A percentile compares a stretch with the other conserved stretches of the same genome.
These are phyloP conservation scores for Eubasilissa regina DNA, from an alignment of 1,140 invertebrate species.

Conservation along the genomic window DNA sequence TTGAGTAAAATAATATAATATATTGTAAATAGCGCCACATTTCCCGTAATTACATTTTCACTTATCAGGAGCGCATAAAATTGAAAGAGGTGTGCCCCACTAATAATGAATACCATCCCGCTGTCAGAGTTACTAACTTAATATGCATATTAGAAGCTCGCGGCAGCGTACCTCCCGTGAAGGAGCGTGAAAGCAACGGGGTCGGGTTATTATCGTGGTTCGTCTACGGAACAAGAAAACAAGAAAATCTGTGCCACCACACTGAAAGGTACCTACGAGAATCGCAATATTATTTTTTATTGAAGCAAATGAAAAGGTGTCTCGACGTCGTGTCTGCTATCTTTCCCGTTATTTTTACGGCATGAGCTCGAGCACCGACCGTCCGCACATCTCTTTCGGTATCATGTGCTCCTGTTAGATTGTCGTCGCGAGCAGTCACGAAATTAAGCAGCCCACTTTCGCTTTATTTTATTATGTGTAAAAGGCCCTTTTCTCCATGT, in stretches of 20 bases:
- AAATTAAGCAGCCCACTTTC: no score
- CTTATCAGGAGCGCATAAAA: conserved; percentile 33
- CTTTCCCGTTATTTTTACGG: no score
- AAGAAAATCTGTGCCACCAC: background rate
- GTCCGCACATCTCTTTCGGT: no score
- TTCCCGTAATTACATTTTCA: conserved; percentile 30
- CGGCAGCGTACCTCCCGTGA: conserved; percentile 10
- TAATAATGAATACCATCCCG: conserved; percentile 24
- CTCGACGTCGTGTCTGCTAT: no score
- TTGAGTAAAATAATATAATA: no score
- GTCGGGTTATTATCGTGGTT: conserved; percentile 6
- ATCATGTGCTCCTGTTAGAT: no score
- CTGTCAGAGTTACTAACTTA: conserved; percentile 23
- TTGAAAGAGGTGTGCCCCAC: conserved; percentile 24
- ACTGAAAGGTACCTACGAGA: background rate
- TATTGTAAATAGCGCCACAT: background rate
- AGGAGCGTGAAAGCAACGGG: background rate
- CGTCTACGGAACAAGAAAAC: background rate
- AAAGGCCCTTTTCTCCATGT: no score
- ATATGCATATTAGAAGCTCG: conserved; percentile 26
- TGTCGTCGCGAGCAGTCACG: no score
- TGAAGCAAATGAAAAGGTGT: no score
- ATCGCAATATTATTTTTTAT: background rate
- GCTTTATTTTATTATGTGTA: no score
- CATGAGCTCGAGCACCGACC: no score